Evolutionary conservation across 2,113 vertebrate species (phyloP).

Genomic region (Hypocryptadius cinnamomeus): DNA sequence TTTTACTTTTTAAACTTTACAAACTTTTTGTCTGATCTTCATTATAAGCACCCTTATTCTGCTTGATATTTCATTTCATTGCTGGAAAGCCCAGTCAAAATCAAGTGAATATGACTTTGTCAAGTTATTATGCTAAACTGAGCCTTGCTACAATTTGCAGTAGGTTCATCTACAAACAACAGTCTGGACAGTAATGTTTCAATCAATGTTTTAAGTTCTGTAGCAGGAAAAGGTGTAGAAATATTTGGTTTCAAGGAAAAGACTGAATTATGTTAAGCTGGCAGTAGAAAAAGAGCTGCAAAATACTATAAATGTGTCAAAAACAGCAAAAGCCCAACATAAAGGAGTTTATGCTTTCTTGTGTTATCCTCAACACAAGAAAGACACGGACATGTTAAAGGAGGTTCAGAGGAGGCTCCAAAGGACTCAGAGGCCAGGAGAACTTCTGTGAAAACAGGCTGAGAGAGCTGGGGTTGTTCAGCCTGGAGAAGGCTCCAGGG

Average conservation of each 20-base stretch:
- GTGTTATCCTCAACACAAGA: too few relatives aligned
- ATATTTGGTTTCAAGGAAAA: not conserved
- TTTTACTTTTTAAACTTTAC: not conserved
- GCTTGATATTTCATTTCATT: not conserved
- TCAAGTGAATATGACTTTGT: not conserved
- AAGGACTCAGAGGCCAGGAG: not conserved
- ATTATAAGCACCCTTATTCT: not conserved
- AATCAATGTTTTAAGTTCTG: not conserved
- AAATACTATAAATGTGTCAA: not conserved
- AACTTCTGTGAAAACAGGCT: not conserved
- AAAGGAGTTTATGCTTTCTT: not conserved
- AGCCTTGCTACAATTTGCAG: not conserved
- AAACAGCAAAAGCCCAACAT: not conserved
- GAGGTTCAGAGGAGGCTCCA: not conserved
- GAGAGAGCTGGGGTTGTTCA: not conserved
- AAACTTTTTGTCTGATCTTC: not conserved
- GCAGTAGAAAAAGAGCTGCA: not conserved
- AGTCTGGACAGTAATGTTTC: rapidly evolving
- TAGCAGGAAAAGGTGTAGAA: not conserved
- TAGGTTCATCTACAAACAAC: not conserved
- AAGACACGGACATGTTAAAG: too few relatives aligned
- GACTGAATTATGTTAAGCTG: not conserved
- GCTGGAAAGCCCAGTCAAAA: not conserved
- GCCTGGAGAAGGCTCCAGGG: not conserved
- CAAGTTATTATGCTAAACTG: not conserved